Percentiles rank a stretch among this genome's conserved stretches.
phyloP scores from a whole-genome alignment of 2,888 invertebrate genomes.

The Lutraria lutraria region DNA sequence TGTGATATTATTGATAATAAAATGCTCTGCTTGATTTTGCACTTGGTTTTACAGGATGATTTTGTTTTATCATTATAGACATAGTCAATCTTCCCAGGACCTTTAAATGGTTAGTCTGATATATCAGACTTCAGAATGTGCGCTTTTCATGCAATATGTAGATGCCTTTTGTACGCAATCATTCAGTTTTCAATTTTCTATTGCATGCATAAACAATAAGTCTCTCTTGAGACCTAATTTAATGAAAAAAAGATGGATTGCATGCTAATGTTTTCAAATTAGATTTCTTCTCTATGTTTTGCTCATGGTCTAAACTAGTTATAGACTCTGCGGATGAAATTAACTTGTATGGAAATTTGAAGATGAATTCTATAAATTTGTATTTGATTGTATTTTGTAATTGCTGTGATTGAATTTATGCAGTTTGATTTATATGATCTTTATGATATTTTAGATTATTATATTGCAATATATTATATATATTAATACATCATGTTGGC shows the following conservation, averaged over 20 bases:
- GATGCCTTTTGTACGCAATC: no score
- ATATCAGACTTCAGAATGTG: no score
- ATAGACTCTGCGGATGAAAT: background rate
- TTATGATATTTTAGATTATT: background rate
- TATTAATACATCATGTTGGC: no score
- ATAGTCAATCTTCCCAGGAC: no score
- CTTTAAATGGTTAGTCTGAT: no score
- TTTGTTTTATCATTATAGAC: no score
- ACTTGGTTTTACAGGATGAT: no score
- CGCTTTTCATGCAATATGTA: no score
- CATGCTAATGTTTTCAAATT: conserved; percentile 11
- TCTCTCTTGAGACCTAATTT: background rate
- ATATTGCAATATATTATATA: no score
- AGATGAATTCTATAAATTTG: background rate
- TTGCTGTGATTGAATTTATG: background rate
- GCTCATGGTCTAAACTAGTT: background rate
- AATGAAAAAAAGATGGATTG: background rate
- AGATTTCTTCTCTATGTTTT: background rate
- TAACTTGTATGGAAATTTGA: background rate
- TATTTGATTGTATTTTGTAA: conserved; percentile 6
- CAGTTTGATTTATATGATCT: background rate
- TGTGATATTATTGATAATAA: no score
- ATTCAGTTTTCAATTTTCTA: background rate
- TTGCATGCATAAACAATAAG: background rate
- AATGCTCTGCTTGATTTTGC: no score